phyloP scores from a whole-genome alignment of 2,888 invertebrate genomes.

The Caenorhabditis sinica region DNA sequence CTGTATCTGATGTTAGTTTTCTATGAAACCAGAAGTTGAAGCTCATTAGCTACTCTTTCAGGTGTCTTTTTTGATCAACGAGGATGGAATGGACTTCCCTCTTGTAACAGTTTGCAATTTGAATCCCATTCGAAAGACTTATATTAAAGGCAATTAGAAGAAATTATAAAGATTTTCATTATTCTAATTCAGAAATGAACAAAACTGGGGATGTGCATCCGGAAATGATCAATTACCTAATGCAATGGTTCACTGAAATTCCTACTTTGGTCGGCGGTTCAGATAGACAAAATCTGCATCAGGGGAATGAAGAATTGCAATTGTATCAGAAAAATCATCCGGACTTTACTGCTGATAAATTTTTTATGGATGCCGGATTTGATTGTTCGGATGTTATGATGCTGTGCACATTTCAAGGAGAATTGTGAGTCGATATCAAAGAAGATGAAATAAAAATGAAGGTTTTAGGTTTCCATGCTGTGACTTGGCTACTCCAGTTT shows the following conservation, averaged over 20 bases:
- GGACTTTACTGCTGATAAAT: slow-evolving; percentile 46
- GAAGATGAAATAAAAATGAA: too few relatives aligned
- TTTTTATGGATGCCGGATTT: slow-evolving; percentile 60
- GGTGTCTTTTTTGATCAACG: slow-evolving; percentile 78
- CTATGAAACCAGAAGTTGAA: neutral
- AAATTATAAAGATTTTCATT: neutral
- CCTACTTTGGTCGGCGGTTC: slow-evolving; percentile 39
- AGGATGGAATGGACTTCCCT: slow-evolving; percentile 78
- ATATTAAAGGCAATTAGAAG: slow-evolving; percentile 64
- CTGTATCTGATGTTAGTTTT: slow-evolving; percentile 64
- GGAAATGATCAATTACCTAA: slow-evolving; percentile 70
- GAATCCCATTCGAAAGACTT: slow-evolving; percentile 74
- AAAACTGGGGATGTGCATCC: slow-evolving; percentile 64
- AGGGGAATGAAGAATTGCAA: slow-evolving; percentile 49
- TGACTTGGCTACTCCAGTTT: slow-evolving; percentile 70
- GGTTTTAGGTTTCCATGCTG: slow-evolving; percentile 77
- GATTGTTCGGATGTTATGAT: slow-evolving; percentile 75
- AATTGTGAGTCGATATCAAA: slow-evolving; percentile 39
- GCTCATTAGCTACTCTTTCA: too few relatives aligned
- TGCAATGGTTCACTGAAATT: slow-evolving; percentile 61
- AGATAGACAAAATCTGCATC: slow-evolving; percentile 38
- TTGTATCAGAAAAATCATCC: slow-evolving; percentile 47
- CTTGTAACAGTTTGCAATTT: slow-evolving; percentile 79
- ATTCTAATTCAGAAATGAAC: slow-evolving; percentile 47
- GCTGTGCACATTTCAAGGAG: slow-evolving; percentile 76